Evolutionary conservation across 2,888 invertebrate species (phyloP).

Genomic region (Hartigia nigra): DNA sequence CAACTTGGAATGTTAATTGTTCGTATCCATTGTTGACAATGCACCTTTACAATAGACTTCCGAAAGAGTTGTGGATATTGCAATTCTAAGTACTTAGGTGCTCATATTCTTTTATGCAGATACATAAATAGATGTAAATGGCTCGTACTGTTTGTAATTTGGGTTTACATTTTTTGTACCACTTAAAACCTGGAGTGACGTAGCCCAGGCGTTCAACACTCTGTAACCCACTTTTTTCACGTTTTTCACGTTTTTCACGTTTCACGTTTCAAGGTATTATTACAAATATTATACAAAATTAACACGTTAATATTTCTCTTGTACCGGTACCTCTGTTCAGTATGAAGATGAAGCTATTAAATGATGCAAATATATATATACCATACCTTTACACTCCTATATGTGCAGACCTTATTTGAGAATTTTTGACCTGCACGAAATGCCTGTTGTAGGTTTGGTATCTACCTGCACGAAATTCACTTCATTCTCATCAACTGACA

Average conservation of each 20-base stretch:
- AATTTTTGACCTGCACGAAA: not conserved
- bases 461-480: not conserved
- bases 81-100: not conserved
- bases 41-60: too few relatives aligned
- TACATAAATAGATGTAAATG: not conserved
- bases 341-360: not conserved
- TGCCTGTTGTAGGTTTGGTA: not conserved
- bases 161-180: not conserved
- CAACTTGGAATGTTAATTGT: not conserved
- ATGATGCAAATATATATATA: too few relatives aligned
- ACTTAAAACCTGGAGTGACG: too few relatives aligned
- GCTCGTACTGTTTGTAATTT: not conserved
- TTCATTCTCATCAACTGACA: not conserved
- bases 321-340: not conserved
- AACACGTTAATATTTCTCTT: not conserved
- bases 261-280: too few relatives aligned
- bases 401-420: not conserved
- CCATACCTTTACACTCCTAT: not conserved
- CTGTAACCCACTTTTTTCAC: too few relatives aligned
- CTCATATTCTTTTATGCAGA: not conserved
- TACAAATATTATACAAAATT: too few relatives aligned
- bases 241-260: too few relatives aligned
- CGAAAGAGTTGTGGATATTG: too few relatives aligned
- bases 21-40: not conserved
- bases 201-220: too few relatives aligned